Evolutionary conservation across 2,113 vertebrate species (phyloP).

Genomic region (Callorhinus ursinus): DNA sequence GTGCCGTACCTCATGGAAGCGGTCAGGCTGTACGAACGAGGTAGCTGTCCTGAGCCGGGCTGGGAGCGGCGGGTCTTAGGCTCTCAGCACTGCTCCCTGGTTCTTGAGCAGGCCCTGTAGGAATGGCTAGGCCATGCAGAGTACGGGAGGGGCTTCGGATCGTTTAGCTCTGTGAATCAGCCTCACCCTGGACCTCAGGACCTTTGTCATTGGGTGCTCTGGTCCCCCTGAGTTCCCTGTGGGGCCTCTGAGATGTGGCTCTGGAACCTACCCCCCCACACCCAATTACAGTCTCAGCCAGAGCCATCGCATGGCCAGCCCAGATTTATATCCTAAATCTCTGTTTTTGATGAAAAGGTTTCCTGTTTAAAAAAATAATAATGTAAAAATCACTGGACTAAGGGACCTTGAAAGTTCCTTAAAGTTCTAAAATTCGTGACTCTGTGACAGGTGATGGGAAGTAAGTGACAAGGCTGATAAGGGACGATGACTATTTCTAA

Average conservation of each 20-base stretch:
- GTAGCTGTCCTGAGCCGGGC: slow-evolving; percentile 77
- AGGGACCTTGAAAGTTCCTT: neutral
- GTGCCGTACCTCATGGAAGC: slow-evolving; percentile 95
- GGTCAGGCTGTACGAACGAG: slow-evolving; percentile 93
- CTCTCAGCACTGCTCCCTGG: neutral
- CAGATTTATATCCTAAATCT: neutral
- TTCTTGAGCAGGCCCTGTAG: neutral
- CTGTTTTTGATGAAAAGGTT: neutral
- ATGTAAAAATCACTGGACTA: neutral
- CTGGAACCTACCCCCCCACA: neutral
- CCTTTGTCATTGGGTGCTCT: neutral
- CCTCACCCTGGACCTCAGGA: neutral
- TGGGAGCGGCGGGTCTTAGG: neutral
- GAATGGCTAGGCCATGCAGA: neutral
- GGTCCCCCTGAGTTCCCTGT: neutral
- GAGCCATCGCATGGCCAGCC: fast-evolving
- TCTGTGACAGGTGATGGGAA: neutral
- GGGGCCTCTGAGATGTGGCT: neutral
- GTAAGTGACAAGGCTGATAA: neutral
- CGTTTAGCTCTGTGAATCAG: too few relatives aligned
- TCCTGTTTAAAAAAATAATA: neutral
- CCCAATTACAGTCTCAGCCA: neutral
- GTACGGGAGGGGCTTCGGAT: neutral
- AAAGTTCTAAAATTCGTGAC: neutral
- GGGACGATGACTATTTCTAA: neutral